A percentile compares a stretch with the other conserved stretches of the same genome.
Evolutionary conservation across 2,113 vertebrate species (phyloP).

Genomic region (Corydoras maculifer): DNA sequence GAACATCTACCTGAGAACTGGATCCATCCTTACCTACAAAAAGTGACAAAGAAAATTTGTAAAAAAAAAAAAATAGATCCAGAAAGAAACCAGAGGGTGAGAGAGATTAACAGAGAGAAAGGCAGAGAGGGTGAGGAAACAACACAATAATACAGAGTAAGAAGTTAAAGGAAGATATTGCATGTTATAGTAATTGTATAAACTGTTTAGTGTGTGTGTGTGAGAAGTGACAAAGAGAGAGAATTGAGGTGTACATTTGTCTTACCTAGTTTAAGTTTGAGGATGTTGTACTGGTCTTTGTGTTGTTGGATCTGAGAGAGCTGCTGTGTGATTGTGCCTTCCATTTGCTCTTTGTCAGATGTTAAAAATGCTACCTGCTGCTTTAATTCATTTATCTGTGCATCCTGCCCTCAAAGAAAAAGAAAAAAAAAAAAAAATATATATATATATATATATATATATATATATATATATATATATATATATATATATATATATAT

Average conservation of each 20-base stretch:
- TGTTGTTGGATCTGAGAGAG: constrained; percentile 91
- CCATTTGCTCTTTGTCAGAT: constrained; percentile 80
- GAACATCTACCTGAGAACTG: constrained; percentile 66
- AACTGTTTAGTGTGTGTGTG: background rate
- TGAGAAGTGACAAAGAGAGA: no score
- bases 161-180: no score
- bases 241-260: background rate
- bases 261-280: constrained; percentile 89
- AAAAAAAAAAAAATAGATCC: no score
- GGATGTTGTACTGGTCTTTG: constrained; percentile 95
- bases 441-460: no score
- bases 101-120: no score
- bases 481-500: no score
- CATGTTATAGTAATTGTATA: no score
- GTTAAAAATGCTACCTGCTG: constrained; percentile 73
- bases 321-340: constrained; percentile 79
- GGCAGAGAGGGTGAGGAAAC: no score
- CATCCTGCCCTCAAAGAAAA: constrained; percentile 62
- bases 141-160: no score
- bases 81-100: no score
- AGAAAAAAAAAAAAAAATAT: no score
- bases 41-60: background rate
- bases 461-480: no score
- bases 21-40: constrained; percentile 57
- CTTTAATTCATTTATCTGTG: constrained; percentile 86